Evolutionary conservation across 2,113 vertebrate species (phyloP).

Genomic region (Gnathonemus longibarbis): DNA sequence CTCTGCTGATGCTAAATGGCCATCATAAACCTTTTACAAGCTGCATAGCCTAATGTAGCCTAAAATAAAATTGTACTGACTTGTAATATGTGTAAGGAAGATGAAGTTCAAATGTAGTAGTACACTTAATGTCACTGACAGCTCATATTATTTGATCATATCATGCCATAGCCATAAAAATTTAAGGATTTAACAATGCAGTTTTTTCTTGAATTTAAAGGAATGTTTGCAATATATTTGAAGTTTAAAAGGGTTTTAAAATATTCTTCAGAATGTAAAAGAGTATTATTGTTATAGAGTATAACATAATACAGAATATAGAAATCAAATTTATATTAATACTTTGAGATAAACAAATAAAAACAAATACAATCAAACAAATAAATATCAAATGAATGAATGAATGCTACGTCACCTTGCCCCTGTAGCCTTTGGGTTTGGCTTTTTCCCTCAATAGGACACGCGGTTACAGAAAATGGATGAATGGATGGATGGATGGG

Average conservation of each 20-base stretch:
- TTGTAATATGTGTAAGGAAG: conserved; percentile 55
- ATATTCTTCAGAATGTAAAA: not conserved
- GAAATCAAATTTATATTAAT: not conserved
- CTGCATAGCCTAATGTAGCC: conserved; percentile 57
- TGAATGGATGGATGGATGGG: too few species aligned
- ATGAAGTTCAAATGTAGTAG: conserved; percentile 28
- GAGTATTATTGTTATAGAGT: not conserved
- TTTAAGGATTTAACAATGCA: not conserved
- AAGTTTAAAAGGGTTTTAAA: not conserved
- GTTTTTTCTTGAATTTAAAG: not conserved
- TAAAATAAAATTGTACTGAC: conserved; percentile 46
- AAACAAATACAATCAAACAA: not conserved
- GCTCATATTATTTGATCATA: not conserved
- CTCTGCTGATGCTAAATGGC: conserved; percentile 64
- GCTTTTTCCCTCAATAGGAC: too few species aligned
- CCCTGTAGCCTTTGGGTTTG: too few species aligned
- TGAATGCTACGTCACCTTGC: too few species aligned
- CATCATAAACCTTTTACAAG: conserved; percentile 68
- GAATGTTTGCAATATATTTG: not conserved
- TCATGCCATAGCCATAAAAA: not conserved
- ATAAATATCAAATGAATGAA: not conserved
- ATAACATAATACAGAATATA: not conserved
- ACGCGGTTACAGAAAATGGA: too few species aligned
- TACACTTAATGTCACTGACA: not conserved
- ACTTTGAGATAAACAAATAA: not conserved